Evolutionary conservation across 2,797 vertebrate species (phyloP).

Genomic region (Botia kubotai): DNA sequence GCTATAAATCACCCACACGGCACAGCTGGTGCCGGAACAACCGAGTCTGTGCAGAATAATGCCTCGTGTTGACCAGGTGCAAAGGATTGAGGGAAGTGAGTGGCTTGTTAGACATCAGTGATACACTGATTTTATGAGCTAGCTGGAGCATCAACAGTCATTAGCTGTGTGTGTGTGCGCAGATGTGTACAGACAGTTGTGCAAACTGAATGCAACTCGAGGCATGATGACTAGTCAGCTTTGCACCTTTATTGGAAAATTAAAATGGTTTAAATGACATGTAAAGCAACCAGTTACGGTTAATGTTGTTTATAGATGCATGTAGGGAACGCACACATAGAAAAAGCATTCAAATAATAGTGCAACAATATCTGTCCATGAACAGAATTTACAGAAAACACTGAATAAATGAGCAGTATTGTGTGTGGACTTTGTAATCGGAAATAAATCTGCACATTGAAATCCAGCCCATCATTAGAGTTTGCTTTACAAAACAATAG

Average conservation of each 20-base stretch:
- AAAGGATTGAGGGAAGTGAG: background rate
- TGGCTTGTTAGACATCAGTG: slow-evolving; percentile 43
- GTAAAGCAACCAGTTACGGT: background rate
- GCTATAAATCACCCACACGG: slow-evolving; percentile 70
- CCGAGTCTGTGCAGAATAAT: slow-evolving; percentile 15
- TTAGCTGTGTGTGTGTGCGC: slow-evolving; percentile 30
- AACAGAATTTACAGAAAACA: no score
- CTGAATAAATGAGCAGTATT: background rate
- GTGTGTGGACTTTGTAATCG: background rate
- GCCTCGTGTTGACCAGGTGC: slow-evolving; percentile 36
- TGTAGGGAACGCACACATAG: background rate
- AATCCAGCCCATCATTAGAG: background rate
- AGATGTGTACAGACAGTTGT: slow-evolving; percentile 1
- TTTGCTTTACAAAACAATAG: background rate
- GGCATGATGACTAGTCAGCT: no score
- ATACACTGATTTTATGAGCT: slow-evolving; percentile 36
- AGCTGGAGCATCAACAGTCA: slow-evolving; percentile 22
- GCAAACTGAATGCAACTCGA: background rate
- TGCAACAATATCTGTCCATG: no score
- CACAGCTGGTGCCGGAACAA: slow-evolving; percentile 43
- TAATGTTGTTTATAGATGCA: background rate
- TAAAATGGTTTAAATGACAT: background rate
- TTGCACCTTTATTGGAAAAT: no score
- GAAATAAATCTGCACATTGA: background rate
- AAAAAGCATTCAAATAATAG: no score